Percentiles rank a stretch among this genome's conserved stretches.
These are phyloP conservation scores for Lipotes vexillifer DNA, from an alignment of 2,113 vertebrate species.

Conservation along the genomic window DNA sequence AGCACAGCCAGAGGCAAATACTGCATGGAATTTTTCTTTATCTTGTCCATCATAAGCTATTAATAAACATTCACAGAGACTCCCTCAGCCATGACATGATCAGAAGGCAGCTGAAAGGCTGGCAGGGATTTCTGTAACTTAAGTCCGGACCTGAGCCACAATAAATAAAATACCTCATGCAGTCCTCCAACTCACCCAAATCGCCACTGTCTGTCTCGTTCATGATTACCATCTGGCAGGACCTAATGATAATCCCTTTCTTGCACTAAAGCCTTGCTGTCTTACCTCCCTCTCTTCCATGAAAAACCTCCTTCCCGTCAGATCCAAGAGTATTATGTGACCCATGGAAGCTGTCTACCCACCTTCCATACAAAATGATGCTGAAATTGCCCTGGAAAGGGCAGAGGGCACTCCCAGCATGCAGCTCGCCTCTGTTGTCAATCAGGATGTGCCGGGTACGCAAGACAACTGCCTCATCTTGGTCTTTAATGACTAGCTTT, in stretches of 20 bases:
- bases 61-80: not conserved
- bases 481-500: slow-evolving; percentile 92
- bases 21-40: not conserved
- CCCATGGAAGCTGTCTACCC: not conserved
- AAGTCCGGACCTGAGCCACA: accelerated
- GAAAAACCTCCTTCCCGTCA: not conserved
- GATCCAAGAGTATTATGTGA: not conserved
- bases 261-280: not conserved
- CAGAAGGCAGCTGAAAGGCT: not conserved
- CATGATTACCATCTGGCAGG: accelerated
- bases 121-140: not conserved
- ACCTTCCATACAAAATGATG: slow-evolving; percentile 94
- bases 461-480: slow-evolving; percentile 83
- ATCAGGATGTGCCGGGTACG: slow-evolving; percentile 91
- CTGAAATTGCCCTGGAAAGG: slow-evolving; percentile 91
- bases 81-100: not conserved
- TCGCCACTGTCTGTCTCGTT: accelerated
- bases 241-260: accelerated
- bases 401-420: slow-evolving; percentile 91
- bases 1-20: not conserved
- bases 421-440: slow-evolving; percentile 88
- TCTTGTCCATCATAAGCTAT: not conserved
- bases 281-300: not conserved
- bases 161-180: not conserved
- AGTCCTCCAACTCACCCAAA: not conserved